Base-by-base conservation (phyloP, 2,113 vertebrate genomes). In the Brevimyrus niger region DNA sequence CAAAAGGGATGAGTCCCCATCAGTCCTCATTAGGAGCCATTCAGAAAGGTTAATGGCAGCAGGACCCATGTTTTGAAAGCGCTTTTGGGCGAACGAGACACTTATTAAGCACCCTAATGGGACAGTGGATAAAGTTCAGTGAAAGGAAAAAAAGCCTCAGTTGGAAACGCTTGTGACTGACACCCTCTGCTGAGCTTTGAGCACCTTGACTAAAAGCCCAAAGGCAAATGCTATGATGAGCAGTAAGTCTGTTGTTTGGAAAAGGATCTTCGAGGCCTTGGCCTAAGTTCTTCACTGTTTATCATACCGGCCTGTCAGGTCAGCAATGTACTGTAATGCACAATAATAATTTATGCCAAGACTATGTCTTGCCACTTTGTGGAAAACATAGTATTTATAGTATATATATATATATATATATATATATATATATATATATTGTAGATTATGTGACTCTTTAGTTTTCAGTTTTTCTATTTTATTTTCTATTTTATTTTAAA, bases 21-120 rank as follows among this genome's bases (percentile, higher is more conserved):
- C 90, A 87, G 76, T 88, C 65, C 93, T 94, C 91, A 89, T 93
- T 94, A 93, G 88, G 65, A 55, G 7, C 11, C 1, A 2, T 10
- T 9, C 6, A 47, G 61, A 93, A 96, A 95, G 94, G 95, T 95
- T 94, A 93, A 61, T 31, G 83, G 31, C n/a, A 90, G 89, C 90
- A 58, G 21, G 61, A 11, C 7, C 38, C 86, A 92, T 92, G 92
- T 94, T 93, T 90, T 89, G 31, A 84, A 89, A 89, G 89, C 42
- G 42, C 87, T 17, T 58, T 47, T 76, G 9, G 31, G 65, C 61
- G 90, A 92, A 92, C 90, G n/a, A 90, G 93, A 93, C 92, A 92
- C 85, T 91, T 88, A 94, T 94, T 94, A 93, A 76, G 13, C 35
- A 1, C 42, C 89, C 93, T 89, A 84, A 76, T 31, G 91, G 94